Evolutionary conservation across 2,888 invertebrate species (phyloP), one percentile per base, ranked within the genome.

Genomic region (Aspidiotus destructor): DNA sequence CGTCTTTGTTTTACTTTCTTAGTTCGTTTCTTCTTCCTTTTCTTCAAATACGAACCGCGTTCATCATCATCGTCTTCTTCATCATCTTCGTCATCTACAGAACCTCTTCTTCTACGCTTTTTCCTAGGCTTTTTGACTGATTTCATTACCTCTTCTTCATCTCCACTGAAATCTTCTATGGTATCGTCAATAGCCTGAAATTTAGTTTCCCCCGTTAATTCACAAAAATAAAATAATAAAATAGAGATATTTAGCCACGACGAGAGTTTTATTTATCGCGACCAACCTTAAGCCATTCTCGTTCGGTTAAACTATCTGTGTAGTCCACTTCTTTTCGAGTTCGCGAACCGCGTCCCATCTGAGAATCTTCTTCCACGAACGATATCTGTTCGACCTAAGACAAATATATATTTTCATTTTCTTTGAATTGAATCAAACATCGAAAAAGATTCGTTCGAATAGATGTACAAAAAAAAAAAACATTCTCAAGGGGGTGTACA

Each of bases 281-380:
- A 13, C 10, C 17, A 60, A 82, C 83, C 78, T 93, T 92, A 8
- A 98, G 81, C 94, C 96, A 98, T 77, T 99, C 97, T 77, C 94
- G 94, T 77, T 99, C 99, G 0, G 96, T 96, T 63, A 99, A 83
- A 73, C 94, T 90, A 78, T 99, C 97, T 0, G 92, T 90, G 78
- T 98, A 98, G 80, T 98, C 97, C 0, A 99, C 96, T 79, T 99
- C 96, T 77, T 96, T 97, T 70, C 96, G 85, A 75, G 92, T 91
- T 8, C 98, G 83, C 1, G 92, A 90, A 3, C 97, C 96, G 71
- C 96, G 84, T 0, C 96, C 97, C 74, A 93, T 84, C 71, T 91
- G 91, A 73, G 87, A 86, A 73, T 94, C 93, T 71, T 55, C 58
- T 9, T 92, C 91, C 75, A 81, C 72, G 73, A 79, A 81, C 71